phyloP scores from a whole-genome alignment of 2,888 invertebrate genomes.

The Mythimna vitellina region DNA sequence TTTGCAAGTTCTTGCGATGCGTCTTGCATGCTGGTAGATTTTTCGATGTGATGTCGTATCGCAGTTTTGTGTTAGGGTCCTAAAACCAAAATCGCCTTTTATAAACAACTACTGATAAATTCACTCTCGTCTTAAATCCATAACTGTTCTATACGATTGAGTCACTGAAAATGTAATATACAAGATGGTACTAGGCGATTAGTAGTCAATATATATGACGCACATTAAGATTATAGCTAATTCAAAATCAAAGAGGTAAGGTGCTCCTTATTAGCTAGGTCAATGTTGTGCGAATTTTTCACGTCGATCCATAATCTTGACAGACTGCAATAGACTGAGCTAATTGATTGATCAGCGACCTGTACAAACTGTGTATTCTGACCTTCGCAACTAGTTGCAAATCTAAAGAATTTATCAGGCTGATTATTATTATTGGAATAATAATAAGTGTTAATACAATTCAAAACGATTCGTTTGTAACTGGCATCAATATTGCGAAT shows the following conservation, averaged over 20 bases:
- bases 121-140: neutral
- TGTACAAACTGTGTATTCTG: slow-evolving; percentile 19
- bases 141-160: neutral
- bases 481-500: neutral
- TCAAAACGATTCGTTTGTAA: neutral
- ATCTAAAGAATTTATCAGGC: slow-evolving; percentile 9
- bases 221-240: neutral
- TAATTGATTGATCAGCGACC: slow-evolving; percentile 36
- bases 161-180: too few species aligned
- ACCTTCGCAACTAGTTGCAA: slow-evolving; percentile 13
- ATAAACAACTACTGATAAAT: neutral
- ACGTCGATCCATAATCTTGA: slow-evolving; percentile 14
- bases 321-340: slow-evolving; percentile 18
- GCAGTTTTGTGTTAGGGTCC: too few species aligned
- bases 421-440: neutral
- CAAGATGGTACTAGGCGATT: too few species aligned
- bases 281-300: slow-evolving; percentile 3
- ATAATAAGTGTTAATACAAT: neutral
- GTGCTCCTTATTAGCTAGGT: neutral
- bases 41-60: too few species aligned
- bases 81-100: neutral
- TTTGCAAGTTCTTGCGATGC: too few species aligned
- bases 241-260: neutral
- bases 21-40: too few species aligned
- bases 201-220: too few species aligned